These are phyloP conservation scores for Whitmania pigra DNA, from an alignment of 1,140 invertebrate species.

Conservation along the genomic window DNA sequence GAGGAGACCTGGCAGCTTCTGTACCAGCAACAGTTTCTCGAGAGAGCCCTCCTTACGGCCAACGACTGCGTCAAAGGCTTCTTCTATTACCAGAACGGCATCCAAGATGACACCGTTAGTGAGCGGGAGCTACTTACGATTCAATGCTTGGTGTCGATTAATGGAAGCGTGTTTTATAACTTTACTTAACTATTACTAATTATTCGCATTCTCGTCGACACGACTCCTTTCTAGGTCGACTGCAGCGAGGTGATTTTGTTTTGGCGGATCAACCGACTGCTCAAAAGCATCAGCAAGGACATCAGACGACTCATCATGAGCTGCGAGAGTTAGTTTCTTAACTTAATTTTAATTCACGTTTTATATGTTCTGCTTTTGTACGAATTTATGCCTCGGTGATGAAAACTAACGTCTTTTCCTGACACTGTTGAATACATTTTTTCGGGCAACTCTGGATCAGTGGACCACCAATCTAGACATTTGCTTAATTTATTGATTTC, in stretches of 20 bases:
- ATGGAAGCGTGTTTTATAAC: no score
- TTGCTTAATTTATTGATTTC: no score
- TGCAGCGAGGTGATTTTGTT: slow-evolving; percentile 92
- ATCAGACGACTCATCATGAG: slow-evolving; percentile 94
- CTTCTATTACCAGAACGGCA: slow-evolving; percentile 66
- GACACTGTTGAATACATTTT: no score
- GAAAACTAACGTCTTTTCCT: no score
- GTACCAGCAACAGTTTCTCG: slow-evolving; percentile 72
- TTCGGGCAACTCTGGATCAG: no score
- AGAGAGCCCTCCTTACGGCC: slow-evolving; percentile 64
- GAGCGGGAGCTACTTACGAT: background rate
- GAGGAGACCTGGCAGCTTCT: slow-evolving; percentile 81
- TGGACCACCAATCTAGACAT: no score
- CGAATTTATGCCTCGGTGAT: no score
- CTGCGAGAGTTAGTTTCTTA: slow-evolving; percentile 44
- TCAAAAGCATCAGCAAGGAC: slow-evolving; percentile 84
- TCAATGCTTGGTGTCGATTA: no score
- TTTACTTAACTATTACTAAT: no score
- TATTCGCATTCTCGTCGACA: background rate
- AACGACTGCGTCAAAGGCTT: slow-evolving; percentile 78
- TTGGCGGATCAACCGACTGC: slow-evolving; percentile 87
- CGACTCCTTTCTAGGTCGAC: slow-evolving; percentile 49
- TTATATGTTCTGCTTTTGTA: slow-evolving; percentile 4
- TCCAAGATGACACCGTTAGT: slow-evolving; percentile 45
- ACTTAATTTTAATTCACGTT: no score